These are phyloP conservation scores for Ahaetulla prasina DNA, from an alignment of 2,113 vertebrate genomes.

Conservation along the genomic window DNA sequence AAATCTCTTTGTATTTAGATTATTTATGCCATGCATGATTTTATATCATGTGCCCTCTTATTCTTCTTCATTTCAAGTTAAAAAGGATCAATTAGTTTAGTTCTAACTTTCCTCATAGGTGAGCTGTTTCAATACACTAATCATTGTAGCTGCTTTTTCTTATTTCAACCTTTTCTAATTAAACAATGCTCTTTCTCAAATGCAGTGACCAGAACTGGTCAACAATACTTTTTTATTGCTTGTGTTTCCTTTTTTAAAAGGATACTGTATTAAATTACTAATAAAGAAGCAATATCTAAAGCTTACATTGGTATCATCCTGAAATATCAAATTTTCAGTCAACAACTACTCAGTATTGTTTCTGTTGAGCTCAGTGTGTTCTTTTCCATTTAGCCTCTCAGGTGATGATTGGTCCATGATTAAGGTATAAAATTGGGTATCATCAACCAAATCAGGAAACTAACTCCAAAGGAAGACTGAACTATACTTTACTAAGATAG, in stretches of 20 bases:
- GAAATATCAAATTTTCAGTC: not conserved
- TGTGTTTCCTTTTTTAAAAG: not conserved
- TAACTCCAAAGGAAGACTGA: not conserved
- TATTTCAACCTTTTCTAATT: not conserved
- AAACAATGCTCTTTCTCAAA: not conserved
- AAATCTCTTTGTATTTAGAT: not conserved
- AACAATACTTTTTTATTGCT: not conserved
- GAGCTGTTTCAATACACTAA: not conserved
- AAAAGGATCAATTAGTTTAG: not conserved
- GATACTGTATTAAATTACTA: not conserved
- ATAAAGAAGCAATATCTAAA: not conserved
- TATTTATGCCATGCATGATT: not conserved
- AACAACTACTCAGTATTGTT: not conserved
- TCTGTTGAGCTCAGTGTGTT: not conserved
- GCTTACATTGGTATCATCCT: not conserved
- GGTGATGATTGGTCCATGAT: not conserved
- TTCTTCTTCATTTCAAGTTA: not conserved
- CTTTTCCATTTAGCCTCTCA: not conserved
- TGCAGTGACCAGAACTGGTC: not conserved
- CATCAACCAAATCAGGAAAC: not conserved
- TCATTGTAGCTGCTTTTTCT: not conserved
- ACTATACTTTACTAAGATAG: not conserved
- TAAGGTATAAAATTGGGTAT: not conserved
- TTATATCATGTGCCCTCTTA: not conserved
- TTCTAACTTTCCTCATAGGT: not conserved